These are phyloP conservation scores for Anomalospiza imberbis DNA, from an alignment of 2,797 vertebrate species.

Conservation along the genomic window DNA sequence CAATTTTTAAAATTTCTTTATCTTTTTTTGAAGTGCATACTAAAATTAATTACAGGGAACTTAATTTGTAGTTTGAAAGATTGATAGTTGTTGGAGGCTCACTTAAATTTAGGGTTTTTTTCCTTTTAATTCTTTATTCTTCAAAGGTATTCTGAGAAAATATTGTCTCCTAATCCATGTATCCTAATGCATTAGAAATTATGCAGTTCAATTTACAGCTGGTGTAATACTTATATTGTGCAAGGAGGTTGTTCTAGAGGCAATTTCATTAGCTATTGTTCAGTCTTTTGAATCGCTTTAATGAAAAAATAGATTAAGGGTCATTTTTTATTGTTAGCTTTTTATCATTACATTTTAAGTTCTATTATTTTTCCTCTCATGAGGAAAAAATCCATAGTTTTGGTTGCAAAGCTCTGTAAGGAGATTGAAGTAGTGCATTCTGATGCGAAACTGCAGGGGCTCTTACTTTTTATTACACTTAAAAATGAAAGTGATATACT, in stretches of 20 bases:
- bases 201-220: not conserved
- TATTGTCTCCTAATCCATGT: not conserved
- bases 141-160: not conserved
- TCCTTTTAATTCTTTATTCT: not conserved
- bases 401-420: not conserved
- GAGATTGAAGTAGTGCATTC: not conserved
- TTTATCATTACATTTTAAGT: not conserved
- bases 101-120: not conserved
- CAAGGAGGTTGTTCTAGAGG: not conserved
- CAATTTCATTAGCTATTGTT: not conserved
- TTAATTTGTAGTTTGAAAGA: not conserved
- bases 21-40: not conserved
- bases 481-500: not conserved
- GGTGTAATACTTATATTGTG: not conserved
- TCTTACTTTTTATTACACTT: not conserved
- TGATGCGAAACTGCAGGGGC: not conserved
- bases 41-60: not conserved
- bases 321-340: not conserved
- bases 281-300: not conserved
- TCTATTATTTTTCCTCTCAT: not conserved
- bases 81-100: not conserved
- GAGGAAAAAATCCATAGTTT: not conserved
- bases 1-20: not conserved
- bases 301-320: not conserved
- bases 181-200: not conserved